Evolutionary conservation across 2,888 invertebrate genomes (phyloP), one percentile per base, ranked within the genome.

Genomic region (Apodemia duryi): DNA sequence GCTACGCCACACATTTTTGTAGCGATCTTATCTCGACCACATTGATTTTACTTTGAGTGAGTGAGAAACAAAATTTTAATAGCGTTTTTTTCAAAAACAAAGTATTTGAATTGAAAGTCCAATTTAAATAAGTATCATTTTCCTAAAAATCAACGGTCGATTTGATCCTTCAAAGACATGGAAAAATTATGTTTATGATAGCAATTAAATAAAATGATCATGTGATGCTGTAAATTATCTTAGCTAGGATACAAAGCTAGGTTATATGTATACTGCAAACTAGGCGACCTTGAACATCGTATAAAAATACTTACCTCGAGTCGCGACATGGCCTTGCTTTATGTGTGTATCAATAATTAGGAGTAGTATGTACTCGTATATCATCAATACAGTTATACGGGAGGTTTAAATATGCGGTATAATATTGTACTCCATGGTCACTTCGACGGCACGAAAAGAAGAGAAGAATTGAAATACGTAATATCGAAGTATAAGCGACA

Each of bases 221-320:
- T 46, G 6, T 49, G n/a, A 49, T 49, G 4, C 49, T 5, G 49
- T 11, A n/a, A 49, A n/a, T 49, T 49, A 10, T 5, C n/a, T 1
- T n/a, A 49, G 49, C 49, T 4, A 35, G 13, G 49, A n/a, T 49
- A 5, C 21, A 21, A 21, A 21, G 21, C 21, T 21, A 21, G 21
- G 21, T 21, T 21, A 21, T 21, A 21, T 21, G 21, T 49, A 49
- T 49, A 2, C 49, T 49, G 49, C n/a, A 49, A 11, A 49, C 49
- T n/a, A 49, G 49, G 49, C 49, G 49, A 49, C 49, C 49, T 49
- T 49, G 49, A n/a, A n/a, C 49, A 49, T 49, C 49, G 49, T 49
- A 49, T 6, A 49, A 49, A 49, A 49, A 49, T 49, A 49, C n/a
- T 1, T n/a, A n/a, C 49, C n/a, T 1, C 49, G 49, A n/a, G 11